Evolutionary conservation across 2,888 invertebrate genomes (phyloP).

Genomic region (Alitta virens): DNA sequence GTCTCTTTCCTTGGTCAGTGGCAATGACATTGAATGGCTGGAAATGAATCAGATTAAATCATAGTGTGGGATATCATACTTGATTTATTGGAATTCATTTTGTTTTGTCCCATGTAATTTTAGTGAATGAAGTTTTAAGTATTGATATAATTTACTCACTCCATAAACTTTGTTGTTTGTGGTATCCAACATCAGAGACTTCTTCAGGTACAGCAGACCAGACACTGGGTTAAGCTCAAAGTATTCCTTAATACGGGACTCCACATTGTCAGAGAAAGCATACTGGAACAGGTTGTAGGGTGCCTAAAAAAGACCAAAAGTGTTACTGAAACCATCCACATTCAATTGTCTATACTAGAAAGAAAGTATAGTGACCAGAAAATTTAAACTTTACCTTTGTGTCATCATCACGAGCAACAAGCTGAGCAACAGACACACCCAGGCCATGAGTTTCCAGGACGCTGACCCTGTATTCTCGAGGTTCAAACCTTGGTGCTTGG

Average conservation of each 20-base stretch:
- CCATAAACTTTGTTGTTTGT: conserved; percentile 17
- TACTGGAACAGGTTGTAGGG: conserved; percentile 34
- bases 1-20: conserved; percentile 32
- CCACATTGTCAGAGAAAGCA: conserved; percentile 19
- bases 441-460: conserved; percentile 40
- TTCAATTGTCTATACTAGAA: too few species aligned
- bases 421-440: conserved; percentile 32
- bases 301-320: too few species aligned
- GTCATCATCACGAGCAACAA: conserved; percentile 26
- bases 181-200: conserved; percentile 25
- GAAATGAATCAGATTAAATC: not conserved
- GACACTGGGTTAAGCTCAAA: conserved; percentile 22
- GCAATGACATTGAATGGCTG: conserved; percentile 33
- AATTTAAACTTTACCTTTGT: conserved; percentile 18
- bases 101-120: too few species aligned
- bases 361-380: too few species aligned
- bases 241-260: conserved; percentile 18
- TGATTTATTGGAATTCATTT: not conserved
- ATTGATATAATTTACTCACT: conserved; percentile 11
- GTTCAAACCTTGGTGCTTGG: conserved; percentile 20
- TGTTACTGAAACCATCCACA: too few species aligned
- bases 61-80: too few species aligned
- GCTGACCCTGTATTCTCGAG: conserved; percentile 29
- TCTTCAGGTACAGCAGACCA: conserved; percentile 25
- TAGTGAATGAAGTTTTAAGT: too few species aligned